Conservation (phyloP, 2,113 vertebrate genomes). For the Regulus satrapa region DNA sequence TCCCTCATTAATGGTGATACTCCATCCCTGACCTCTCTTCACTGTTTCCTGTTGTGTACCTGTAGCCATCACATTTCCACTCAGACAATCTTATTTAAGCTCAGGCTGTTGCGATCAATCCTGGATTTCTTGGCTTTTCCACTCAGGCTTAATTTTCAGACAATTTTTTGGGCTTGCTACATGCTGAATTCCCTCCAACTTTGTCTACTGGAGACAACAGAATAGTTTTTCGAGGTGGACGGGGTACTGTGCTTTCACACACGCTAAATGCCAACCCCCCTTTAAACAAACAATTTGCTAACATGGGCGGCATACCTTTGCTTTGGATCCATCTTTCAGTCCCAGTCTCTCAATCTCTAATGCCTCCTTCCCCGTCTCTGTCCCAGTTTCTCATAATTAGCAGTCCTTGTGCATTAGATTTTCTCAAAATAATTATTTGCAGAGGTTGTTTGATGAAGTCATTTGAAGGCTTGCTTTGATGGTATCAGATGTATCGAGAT, state of each 20-base stretch:
- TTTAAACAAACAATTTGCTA: neutral
- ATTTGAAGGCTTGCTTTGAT: neutral
- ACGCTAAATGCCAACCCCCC: neutral
- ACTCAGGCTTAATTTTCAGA: neutral
- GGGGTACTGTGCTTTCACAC: neutral
- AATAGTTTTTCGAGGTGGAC: neutral
- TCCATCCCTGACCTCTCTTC: neutral
- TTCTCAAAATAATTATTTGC: neutral
- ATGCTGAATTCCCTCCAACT: neutral
- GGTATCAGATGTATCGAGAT: neutral
- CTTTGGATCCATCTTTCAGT: neutral
- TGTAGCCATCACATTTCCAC: accelerated
- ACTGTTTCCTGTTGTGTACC: neutral
- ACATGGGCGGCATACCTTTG: neutral
- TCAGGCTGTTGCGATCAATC: neutral
- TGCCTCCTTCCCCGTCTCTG: neutral
- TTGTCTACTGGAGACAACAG: neutral
- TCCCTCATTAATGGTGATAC: neutral
- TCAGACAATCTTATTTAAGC: neutral
- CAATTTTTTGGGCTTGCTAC: neutral
- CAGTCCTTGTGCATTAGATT: neutral
- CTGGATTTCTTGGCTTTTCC: neutral
- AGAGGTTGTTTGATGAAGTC: neutral
- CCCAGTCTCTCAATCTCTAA: neutral
- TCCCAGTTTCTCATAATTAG: neutral